Evolutionary conservation across 1,140 invertebrate genomes (phyloP).

Genomic region (Pygmarrhopalites habei): DNA sequence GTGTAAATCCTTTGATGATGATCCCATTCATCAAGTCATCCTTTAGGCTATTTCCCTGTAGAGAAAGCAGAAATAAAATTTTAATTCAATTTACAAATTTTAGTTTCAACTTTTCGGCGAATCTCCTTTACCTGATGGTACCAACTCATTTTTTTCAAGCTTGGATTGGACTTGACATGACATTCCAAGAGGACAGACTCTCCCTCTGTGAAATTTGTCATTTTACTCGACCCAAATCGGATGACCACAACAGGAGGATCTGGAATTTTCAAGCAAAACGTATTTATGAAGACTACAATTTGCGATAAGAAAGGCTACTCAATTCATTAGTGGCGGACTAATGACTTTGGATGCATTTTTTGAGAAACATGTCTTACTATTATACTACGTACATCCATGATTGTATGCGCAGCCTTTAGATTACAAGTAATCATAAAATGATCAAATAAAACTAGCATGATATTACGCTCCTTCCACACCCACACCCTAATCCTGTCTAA

Average conservation of each 20-base stretch:
- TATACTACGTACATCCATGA: too few species aligned
- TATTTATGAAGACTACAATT: background rate
- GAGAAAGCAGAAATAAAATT: too few species aligned
- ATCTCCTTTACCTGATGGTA: constrained; percentile 74
- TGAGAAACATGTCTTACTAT: too few species aligned
- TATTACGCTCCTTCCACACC: background rate
- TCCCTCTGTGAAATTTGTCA: constrained; percentile 32
- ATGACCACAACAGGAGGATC: constrained; percentile 33
- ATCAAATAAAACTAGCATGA: too few species aligned
- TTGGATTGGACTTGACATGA: constrained; percentile 80
- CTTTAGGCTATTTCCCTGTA: constrained; percentile 14
- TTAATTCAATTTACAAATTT: too few species aligned
- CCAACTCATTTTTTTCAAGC: constrained; percentile 75
- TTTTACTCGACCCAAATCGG: constrained; percentile 27
- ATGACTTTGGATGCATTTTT: too few species aligned
- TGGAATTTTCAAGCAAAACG: too few species aligned
- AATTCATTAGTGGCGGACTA: too few species aligned
- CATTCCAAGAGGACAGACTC: constrained; percentile 47
- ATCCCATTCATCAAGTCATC: constrained; percentile 18
- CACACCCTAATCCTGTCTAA: background rate
- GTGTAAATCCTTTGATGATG: constrained; percentile 34
- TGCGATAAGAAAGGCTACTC: background rate
- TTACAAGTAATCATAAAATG: too few species aligned
- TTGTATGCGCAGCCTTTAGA: too few species aligned
- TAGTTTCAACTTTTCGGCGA: too few species aligned